Conservation (phyloP, 1,140 invertebrate species). For the Hyphantria cunea region DNA sequence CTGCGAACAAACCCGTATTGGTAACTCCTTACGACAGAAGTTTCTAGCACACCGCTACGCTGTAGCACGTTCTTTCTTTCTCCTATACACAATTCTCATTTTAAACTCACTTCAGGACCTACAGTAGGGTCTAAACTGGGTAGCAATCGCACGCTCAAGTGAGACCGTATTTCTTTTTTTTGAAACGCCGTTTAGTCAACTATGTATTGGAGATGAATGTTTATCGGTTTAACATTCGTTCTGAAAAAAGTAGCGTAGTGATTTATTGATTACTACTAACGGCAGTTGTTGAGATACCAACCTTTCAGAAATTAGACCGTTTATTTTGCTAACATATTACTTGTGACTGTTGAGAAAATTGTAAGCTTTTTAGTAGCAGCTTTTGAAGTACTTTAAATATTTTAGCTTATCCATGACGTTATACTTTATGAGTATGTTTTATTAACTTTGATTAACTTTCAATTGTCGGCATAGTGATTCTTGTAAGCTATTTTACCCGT, state of each 20-base stretch:
- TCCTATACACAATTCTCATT: slow-evolving; percentile 15
- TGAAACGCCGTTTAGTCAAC: slow-evolving; percentile 48
- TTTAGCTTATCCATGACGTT: too few species aligned
- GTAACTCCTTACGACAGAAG: background rate
- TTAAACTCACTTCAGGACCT: slow-evolving; percentile 11
- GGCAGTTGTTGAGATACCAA: slow-evolving; percentile 17
- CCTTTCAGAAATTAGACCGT: slow-evolving; percentile 15
- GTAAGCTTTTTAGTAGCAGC: background rate
- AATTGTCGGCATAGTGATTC: too few species aligned
- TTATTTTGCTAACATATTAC: slow-evolving; percentile 10
- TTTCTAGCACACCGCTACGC: slow-evolving; percentile 1
- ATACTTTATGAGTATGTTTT: too few species aligned
- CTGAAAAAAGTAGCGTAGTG: slow-evolving; percentile 36
- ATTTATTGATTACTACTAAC: slow-evolving; percentile 33
- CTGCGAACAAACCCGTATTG: slow-evolving; percentile 5
- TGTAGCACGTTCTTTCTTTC: slow-evolving; percentile 1
- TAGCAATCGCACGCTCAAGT: slow-evolving; percentile 33
- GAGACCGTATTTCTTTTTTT: slow-evolving; percentile 48
- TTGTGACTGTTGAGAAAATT: background rate
- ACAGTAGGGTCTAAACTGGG: slow-evolving; percentile 16
- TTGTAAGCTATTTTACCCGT: too few species aligned
- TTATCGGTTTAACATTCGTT: slow-evolving; percentile 48
- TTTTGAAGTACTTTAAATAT: background rate
- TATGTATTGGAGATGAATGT: slow-evolving; percentile 50
- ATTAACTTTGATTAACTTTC: too few species aligned